Evolutionary conservation across 2,113 vertebrate species (phyloP).

Genomic region (Etheostoma cragini): DNA sequence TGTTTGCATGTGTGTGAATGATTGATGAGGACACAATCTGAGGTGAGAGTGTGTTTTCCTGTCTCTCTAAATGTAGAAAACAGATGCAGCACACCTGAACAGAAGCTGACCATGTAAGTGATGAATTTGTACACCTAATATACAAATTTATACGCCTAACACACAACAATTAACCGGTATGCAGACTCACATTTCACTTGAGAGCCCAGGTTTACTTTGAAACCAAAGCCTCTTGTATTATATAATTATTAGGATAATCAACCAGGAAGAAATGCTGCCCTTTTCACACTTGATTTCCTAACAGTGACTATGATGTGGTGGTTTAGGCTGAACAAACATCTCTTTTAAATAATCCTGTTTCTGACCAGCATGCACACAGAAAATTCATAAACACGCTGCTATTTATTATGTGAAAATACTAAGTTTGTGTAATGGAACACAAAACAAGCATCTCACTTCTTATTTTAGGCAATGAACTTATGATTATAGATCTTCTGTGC

Average conservation of each 20-base stretch:
- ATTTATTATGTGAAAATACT: background rate
- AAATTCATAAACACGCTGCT: background rate
- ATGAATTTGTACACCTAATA: conserved; percentile 17
- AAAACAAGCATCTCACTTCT: background rate
- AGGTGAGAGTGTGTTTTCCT: background rate
- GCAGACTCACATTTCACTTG: conserved; percentile 48
- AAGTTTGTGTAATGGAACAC: background rate
- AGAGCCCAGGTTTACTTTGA: conserved; percentile 45
- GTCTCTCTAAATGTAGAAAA: conserved; percentile 9
- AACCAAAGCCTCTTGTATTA: conserved; percentile 38
- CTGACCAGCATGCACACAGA: background rate
- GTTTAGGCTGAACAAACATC: conserved; percentile 10
- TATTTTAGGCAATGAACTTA: background rate
- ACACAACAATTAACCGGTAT: conserved; percentile 5
- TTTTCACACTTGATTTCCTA: background rate
- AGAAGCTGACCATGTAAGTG: background rate
- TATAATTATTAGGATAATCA: conserved; percentile 5
- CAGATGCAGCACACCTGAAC: conserved; percentile 5
- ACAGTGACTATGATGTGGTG: background rate
- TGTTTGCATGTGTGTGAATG: background rate
- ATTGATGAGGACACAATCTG: background rate
- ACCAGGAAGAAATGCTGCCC: background rate
- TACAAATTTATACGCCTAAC: background rate
- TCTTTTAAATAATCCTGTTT: background rate
- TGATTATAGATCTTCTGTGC: background rate